Evolutionary conservation across 1,140 invertebrate species (phyloP).

Genomic region (Calliopsis andreniformis): DNA sequence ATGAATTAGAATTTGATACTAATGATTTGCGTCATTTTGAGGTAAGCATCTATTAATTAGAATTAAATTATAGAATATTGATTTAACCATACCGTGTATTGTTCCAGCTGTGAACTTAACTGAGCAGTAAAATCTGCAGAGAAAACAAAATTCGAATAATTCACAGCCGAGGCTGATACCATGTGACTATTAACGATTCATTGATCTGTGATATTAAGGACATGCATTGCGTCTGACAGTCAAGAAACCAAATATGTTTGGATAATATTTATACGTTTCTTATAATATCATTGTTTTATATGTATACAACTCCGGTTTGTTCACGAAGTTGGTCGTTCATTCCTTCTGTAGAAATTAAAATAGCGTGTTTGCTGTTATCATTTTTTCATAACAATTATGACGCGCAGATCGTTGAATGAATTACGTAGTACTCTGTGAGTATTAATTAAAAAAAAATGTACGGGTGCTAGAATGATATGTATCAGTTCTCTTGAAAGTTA

Average conservation of each 20-base stretch:
- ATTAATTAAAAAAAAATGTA: background rate
- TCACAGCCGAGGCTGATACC: constrained; percentile 21
- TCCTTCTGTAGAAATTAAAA: constrained; percentile 20
- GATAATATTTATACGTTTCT: constrained; percentile 46
- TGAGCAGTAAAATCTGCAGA: background rate
- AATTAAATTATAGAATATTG: background rate
- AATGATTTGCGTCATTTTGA: constrained; percentile 79
- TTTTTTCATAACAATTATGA: constrained; percentile 1
- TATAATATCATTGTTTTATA: constrained; percentile 40
- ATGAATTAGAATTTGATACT: constrained; percentile 78
- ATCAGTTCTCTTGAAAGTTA: constrained; percentile 4
- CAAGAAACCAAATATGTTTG: constrained; percentile 50
- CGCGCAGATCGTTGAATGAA: constrained; percentile 24
- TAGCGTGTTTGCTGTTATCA: constrained; percentile 6
- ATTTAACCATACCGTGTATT: constrained; percentile 11
- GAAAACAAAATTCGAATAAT: constrained; percentile 19
- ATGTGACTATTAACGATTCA: constrained; percentile 53
- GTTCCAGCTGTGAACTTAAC: constrained; percentile 64
- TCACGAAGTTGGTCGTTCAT: constrained; percentile 13
- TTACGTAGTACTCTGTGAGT: background rate
- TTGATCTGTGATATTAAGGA: constrained; percentile 71
- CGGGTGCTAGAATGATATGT: constrained; percentile 27
- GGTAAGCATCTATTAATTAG: constrained; percentile 61
- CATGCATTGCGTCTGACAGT: constrained; percentile 39
- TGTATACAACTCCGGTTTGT: constrained; percentile 22